Evolutionary conservation across 2,113 vertebrate species (phyloP), one percentile per base, ranked within the genome.

Genomic region (Dendrocopos noguchii): DNA sequence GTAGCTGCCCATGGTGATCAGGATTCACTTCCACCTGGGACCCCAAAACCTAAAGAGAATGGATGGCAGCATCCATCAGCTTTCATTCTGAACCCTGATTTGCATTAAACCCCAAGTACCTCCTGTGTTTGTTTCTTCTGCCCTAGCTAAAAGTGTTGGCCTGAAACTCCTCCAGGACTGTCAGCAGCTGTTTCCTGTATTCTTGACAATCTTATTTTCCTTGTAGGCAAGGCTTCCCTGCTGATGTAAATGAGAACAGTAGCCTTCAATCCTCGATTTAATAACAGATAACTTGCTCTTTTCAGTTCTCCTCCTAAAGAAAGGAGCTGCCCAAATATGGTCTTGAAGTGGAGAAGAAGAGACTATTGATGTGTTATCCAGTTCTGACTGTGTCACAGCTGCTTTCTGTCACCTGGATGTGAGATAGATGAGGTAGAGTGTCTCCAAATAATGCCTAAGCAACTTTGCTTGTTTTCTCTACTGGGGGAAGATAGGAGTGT

Each of bases 401-500:
- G 29, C 36, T 73, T 72, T 71, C n/a, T 82, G 53, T 67, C 47
- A 65, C 44, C 44, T 65, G 65, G 14, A 29, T 17, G 5, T 18
- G 36, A 72, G 72, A 63, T 28, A n/a, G 18, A 27, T 72, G 82
- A 64, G 29, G 52, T 7, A 36, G 25, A 67, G 15, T 11, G 22
- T 84, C 82, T 93, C 31, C 39, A 73, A 53, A 65, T 24, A 60
- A 55, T 7, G 33, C 31, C 25, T 21, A 13, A 46, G 19, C 42
- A 42, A 19, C 52, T 21, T 68, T 28, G 9, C 14, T 44, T 39
- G 20, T 7, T 80, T 88, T 80, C n/a, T 42, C 17, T 34, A 15
- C 5, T 18, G 42, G 28, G n/a, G 16, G 5, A 21, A 56, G 42
- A 13, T 52, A 1, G 0, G 15, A 42, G 19, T 27, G 10, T 56